A percentile compares a stretch with the other conserved stretches of the same genome.
Evolutionary conservation across 2,797 vertebrate genomes (phyloP).

Genomic region (Gastrophryne carolinensis): DNA sequence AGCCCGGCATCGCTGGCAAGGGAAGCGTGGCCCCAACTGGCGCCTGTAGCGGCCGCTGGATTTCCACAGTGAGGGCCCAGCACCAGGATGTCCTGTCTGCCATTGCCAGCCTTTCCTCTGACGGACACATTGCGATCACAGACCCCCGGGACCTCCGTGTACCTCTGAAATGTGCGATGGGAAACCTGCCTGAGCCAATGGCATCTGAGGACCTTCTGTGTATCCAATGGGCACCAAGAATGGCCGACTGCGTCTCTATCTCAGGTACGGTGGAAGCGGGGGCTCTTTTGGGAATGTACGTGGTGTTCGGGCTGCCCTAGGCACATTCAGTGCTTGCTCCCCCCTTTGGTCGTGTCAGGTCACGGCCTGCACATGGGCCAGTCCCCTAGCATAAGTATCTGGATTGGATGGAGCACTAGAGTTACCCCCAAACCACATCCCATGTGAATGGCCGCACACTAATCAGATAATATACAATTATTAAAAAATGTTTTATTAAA

Average conservation of each 20-base stretch:
- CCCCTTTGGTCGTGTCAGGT: no score
- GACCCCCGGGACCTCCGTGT: conserved; percentile 69
- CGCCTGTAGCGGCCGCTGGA: conserved; percentile 57
- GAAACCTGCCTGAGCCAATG: conserved; percentile 52
- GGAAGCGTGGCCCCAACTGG: accelerated
- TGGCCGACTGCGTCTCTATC: conserved; percentile 72
- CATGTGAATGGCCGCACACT: no score
- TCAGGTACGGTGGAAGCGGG: conserved; percentile 86
- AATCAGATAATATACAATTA: no score
- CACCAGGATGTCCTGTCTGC: conserved; percentile 23
- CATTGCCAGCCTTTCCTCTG: conserved; percentile 72
- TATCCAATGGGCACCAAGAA: conserved; percentile 79
- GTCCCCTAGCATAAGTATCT: no score
- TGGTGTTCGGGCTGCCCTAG: no score
- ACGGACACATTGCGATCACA: conserved; percentile 67
- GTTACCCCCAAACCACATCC: no score
- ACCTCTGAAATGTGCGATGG: conserved; percentile 60
- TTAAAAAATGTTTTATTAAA: no score
- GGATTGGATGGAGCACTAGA: no score
- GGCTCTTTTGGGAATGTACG: no score
- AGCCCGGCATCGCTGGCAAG: conserved; percentile 53
- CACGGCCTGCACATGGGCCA: no score
- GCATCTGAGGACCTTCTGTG: conserved; percentile 60
- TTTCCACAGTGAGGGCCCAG: conserved; percentile 55
- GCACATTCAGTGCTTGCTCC: no score